phyloP scores from a whole-genome alignment of 2,797 vertebrate species.

The Falco cherrug region DNA sequence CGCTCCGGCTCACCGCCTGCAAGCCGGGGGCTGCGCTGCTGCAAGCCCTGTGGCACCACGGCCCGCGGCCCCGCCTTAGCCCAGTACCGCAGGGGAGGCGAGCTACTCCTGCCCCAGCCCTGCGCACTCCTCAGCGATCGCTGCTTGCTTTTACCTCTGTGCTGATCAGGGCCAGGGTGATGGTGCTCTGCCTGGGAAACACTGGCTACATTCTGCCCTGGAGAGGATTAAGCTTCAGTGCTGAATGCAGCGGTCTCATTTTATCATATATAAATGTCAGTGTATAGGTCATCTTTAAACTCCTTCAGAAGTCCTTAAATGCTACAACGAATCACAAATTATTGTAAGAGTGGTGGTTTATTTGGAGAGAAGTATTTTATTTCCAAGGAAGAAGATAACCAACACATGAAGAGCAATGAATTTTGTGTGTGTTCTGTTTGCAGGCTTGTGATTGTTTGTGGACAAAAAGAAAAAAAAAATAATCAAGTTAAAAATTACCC shows the following conservation, averaged over 20 bases:
- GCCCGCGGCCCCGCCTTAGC: neutral
- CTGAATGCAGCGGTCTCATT: neutral
- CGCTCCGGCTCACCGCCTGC: neutral
- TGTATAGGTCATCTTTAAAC: neutral
- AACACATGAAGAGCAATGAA: neutral
- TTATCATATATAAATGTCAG: neutral
- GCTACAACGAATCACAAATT: neutral
- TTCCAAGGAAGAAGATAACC: neutral
- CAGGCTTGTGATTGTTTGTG: neutral
- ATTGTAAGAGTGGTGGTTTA: neutral
- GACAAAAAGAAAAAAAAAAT: neutral
- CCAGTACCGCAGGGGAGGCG: too few species aligned
- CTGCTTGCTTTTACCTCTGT: neutral
- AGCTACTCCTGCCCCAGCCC: neutral
- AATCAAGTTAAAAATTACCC: neutral
- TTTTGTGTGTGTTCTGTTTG: neutral
- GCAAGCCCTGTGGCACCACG: fast-evolving
- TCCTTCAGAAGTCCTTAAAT: neutral
- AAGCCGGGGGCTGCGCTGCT: fast-evolving
- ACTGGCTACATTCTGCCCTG: fast-evolving
- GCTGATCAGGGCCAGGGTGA: fast-evolving
- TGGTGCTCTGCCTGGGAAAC: neutral
- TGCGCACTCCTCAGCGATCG: fast-evolving
- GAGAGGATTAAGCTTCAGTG: neutral
- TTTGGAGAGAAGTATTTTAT: neutral